A percentile compares a stretch with the other conserved stretches of the same genome.
Evolutionary conservation across 1,140 invertebrate species (phyloP).

Genomic region (Drosophila bocqueti): DNA sequence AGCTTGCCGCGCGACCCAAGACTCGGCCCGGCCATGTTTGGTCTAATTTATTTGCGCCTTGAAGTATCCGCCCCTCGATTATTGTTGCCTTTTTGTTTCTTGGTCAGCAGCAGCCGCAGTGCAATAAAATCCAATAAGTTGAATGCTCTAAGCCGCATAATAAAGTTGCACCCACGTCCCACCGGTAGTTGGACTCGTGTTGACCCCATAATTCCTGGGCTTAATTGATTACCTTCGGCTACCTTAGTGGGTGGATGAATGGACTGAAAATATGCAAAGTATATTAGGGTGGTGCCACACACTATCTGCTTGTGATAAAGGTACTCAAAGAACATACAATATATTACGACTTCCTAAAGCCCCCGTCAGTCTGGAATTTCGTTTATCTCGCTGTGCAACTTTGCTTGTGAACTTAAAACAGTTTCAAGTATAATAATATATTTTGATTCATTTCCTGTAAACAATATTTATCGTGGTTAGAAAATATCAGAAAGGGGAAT

Average conservation of each 20-base stretch:
- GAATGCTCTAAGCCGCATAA: slow-evolving; percentile 29
- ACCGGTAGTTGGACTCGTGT: slow-evolving; percentile 39
- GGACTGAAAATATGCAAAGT: slow-evolving; percentile 38
- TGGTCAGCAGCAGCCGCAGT: slow-evolving; percentile 12
- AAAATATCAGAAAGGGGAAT: background rate
- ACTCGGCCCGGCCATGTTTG: slow-evolving; percentile 51
- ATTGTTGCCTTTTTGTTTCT: slow-evolving; percentile 33
- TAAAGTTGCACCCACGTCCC: slow-evolving; percentile 57
- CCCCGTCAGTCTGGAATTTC: slow-evolving; percentile 9
- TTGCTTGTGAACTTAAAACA: slow-evolving; percentile 27
- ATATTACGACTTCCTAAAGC: slow-evolving; percentile 9
- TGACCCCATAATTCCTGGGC: slow-evolving; percentile 64
- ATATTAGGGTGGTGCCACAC: slow-evolving; percentile 14
- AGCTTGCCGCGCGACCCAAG: slow-evolving; percentile 43
- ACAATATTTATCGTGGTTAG: slow-evolving; percentile 23
- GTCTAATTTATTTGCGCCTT: slow-evolving; percentile 71
- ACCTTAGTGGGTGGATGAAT: slow-evolving; percentile 36
- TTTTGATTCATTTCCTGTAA: slow-evolving; percentile 39
- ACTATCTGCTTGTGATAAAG: slow-evolving; percentile 29
- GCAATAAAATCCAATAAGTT: slow-evolving; percentile 33
- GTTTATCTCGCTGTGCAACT: slow-evolving; percentile 12
- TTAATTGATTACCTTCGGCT: slow-evolving; percentile 67
- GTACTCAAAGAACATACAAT: background rate
- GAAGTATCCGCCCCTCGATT: slow-evolving; percentile 61
- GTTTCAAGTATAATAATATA: background rate